Percentiles rank a stretch among this genome's conserved stretches.
Conservation (phyloP, 1,140 invertebrate genomes). For the Liolophura sinensis region DNA sequence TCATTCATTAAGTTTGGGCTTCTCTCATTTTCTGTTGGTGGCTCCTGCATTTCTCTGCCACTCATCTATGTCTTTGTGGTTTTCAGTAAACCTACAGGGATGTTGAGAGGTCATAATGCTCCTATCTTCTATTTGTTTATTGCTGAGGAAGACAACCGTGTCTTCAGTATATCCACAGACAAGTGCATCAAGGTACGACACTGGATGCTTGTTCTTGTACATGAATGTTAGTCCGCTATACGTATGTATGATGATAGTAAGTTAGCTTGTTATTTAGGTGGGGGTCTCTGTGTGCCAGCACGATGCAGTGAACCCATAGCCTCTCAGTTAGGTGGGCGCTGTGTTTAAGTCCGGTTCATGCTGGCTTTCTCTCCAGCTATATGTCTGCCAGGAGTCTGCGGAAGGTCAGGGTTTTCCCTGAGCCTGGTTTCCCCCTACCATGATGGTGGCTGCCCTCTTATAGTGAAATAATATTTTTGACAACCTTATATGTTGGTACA, state of each 20-base stretch:
- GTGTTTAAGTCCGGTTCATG: too few relatives aligned
- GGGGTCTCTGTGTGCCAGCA: background rate
- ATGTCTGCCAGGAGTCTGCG: too few relatives aligned
- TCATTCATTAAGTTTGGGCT: too few relatives aligned
- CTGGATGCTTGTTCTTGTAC: too few relatives aligned
- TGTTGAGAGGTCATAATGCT: constrained; percentile 56
- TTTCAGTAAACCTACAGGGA: constrained; percentile 56
- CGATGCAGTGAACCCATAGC: background rate
- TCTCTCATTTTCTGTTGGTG: too few relatives aligned
- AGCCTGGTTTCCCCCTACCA: too few relatives aligned
- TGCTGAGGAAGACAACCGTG: constrained; percentile 55
- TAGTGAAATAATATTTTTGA: too few relatives aligned
- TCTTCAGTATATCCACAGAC: constrained; percentile 59
- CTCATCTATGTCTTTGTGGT: constrained; percentile 7
- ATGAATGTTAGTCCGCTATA: background rate
- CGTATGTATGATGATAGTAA: background rate
- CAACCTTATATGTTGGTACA: too few relatives aligned
- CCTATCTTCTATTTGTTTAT: constrained; percentile 57
- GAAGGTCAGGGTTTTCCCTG: too few relatives aligned
- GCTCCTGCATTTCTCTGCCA: background rate
- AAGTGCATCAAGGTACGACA: constrained; percentile 56
- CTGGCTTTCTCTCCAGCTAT: too few relatives aligned
- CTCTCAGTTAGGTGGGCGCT: too few relatives aligned
- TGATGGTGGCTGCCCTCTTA: too few relatives aligned
- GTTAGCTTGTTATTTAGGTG: background rate